Conservation (phyloP, 2,797 vertebrate genomes). For the Anguilla anguilla region DNA sequence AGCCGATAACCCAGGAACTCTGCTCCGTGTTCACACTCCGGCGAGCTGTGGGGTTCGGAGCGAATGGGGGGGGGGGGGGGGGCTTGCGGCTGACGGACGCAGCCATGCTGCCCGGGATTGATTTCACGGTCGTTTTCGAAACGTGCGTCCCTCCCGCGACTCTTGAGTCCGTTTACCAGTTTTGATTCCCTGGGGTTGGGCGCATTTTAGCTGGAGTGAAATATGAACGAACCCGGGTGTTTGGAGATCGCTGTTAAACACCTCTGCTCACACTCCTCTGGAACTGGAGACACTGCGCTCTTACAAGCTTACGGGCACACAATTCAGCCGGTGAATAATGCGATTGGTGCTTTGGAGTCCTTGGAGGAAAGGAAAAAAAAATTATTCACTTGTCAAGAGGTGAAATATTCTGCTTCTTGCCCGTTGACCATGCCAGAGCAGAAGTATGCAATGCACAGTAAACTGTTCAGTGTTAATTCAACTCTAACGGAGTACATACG, state of each 20-base stretch:
- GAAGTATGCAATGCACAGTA: background rate
- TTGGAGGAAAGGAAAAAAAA: background rate
- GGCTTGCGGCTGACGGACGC: background rate
- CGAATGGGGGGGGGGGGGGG: background rate
- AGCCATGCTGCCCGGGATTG: background rate
- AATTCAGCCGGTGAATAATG: background rate
- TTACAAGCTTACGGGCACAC: background rate
- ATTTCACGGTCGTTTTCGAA: background rate
- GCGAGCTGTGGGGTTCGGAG: background rate
- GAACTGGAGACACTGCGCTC: background rate
- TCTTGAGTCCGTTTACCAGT: background rate
- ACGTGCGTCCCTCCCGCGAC: background rate
- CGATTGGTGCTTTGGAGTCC: background rate
- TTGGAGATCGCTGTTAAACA: background rate
- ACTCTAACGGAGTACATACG: too few relatives aligned
- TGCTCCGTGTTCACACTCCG: background rate
- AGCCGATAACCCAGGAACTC: background rate
- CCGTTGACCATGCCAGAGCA: constrained; percentile 7
- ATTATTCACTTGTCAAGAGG: background rate
- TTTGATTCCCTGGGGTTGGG: background rate
- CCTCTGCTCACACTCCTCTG: background rate
- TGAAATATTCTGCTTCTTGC: background rate
- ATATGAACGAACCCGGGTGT: constrained; percentile 5
- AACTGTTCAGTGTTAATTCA: too few relatives aligned
- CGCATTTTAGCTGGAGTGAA: background rate